These are phyloP conservation scores for Perithous albicinctus DNA, from an alignment of 2,888 invertebrate species.

Conservation along the genomic window DNA sequence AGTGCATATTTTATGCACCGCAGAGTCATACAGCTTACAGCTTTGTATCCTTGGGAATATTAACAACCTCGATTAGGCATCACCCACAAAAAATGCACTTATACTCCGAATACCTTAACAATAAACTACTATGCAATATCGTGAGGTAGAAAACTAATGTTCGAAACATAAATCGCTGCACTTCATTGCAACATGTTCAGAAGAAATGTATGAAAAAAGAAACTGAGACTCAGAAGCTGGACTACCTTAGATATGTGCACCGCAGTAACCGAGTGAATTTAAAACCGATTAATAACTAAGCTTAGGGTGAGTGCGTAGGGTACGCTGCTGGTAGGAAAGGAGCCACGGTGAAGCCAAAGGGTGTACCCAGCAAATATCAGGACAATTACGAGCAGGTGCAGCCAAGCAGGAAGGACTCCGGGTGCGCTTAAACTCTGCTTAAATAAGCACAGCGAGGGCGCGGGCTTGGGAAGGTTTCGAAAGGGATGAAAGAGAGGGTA, in stretches of 20 bases:
- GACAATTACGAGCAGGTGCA: conserved; percentile 79
- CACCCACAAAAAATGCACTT: no score
- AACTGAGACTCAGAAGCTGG: background rate
- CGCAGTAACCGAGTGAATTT: conserved; percentile 65
- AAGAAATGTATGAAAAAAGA: conserved; percentile 1
- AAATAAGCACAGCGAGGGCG: conserved; percentile 71
- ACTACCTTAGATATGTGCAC: background rate
- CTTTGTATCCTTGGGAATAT: no score
- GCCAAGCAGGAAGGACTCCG: conserved; percentile 69
- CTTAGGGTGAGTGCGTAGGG: conserved; percentile 26
- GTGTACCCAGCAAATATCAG: conserved; percentile 74
- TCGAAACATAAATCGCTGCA: background rate
- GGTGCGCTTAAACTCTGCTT: conserved; percentile 77
- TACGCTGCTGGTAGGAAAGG: background rate
- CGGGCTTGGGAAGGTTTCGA: conserved; percentile 42
- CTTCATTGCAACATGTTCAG: background rate
- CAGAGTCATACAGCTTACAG: no score
- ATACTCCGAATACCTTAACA: no score
- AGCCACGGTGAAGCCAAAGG: conserved; percentile 14
- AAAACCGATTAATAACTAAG: conserved; percentile 76
- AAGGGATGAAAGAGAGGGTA: conserved; percentile 8
- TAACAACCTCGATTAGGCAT: no score
- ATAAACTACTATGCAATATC: no score
- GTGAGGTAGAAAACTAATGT: no score
- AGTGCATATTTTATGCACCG: no score